These are phyloP conservation scores for Exocentrus adspersus DNA, from an alignment of 2,888 invertebrate species.

Conservation along the genomic window DNA sequence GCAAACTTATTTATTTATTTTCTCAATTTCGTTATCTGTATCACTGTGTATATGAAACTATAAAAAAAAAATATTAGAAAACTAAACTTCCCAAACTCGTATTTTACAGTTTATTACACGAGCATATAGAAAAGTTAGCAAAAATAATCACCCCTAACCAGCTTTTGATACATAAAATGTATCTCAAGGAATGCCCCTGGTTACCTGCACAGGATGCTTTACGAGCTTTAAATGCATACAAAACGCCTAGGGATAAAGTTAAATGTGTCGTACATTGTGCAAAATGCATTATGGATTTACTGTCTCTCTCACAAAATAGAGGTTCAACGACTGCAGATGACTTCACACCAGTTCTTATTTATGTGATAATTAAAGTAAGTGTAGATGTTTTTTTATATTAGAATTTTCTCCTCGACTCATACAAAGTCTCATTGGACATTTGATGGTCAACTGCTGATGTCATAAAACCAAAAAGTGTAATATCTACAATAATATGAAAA, in stretches of 20 bases:
- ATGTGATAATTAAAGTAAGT: constrained; percentile 90
- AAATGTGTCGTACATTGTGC: constrained; percentile 86
- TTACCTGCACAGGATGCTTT: constrained; percentile 93
- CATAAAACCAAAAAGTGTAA: too few relatives aligned
- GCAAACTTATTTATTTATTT: constrained; percentile 4
- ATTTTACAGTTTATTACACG: constrained; percentile 77
- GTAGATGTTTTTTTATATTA: too few relatives aligned
- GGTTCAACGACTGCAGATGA: constrained; percentile 92
- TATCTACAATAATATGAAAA: too few relatives aligned
- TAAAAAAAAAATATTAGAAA: too few relatives aligned
- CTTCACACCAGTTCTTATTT: constrained; percentile 95
- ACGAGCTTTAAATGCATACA: constrained; percentile 87
- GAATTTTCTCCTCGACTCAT: too few relatives aligned
- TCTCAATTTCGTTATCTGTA: too few relatives aligned
- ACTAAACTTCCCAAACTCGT: too few relatives aligned
- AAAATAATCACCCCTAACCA: constrained; percentile 80
- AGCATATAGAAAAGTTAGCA: constrained; percentile 87
- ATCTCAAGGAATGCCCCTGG: constrained; percentile 94
- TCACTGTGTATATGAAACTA: too few relatives aligned
- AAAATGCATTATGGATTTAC: constrained; percentile 91
- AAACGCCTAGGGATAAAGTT: constrained; percentile 88
- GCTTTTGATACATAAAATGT: constrained; percentile 82
- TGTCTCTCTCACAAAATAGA: constrained; percentile 83
- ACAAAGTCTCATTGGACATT: too few relatives aligned
- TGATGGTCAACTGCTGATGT: too few relatives aligned